Base-by-base conservation (phyloP, 2,113 vertebrate genomes). In the Lophochroa leadbeateri region DNA sequence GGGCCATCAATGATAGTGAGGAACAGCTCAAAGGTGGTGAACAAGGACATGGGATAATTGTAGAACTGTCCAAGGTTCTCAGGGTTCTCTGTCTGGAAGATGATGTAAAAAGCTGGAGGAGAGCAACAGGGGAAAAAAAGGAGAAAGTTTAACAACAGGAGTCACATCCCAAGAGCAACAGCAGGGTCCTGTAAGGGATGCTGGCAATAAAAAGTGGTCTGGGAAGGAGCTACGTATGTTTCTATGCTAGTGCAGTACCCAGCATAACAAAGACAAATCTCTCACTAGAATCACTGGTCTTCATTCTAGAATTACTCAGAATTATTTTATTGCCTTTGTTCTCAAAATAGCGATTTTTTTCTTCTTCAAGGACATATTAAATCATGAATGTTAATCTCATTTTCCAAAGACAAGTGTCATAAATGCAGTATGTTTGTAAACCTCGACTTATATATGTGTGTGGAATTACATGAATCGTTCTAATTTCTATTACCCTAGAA, bases 21-120 rank as follows among this genome's bases (percentile, higher is more conserved):
- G 72, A 99, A 99, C 28, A 99, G 98, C 96, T 99, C 99, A 61
- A 99, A 99, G 78, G 98, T 98, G 87, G 98, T 98, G 98, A 99
- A 99, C 64, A 99, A 92, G 5, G 98, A 98, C 96, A 98, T 98
- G 67, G 98, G 98, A 67, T 99, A 99, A 44, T 98, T 98, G 50
- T 98, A 98, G 93, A 99, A 99, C 1, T 98, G 43, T 4, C 99
- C 98, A 37, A 99, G 69, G 29, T 98, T 94, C 9, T 70, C 80
- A 8, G 98, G 96, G 10, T 98, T 98, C 95, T 99, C 98, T 43
- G 99, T 99, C 98, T 99, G 99, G 94, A 99, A 99, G 70, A 98
- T 98, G 94, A 99, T 97, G 97, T 98, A 99, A 95, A 99, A 98
- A 33, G 98, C 99, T 99, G 96, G 70, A 70, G 19, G 17, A 71